A percentile compares a stretch with the other conserved stretches of the same genome.
These are phyloP conservation scores for Dicerorhinus sumatrensis DNA, from an alignment of 2,113 vertebrate genomes.

Conservation along the genomic window DNA sequence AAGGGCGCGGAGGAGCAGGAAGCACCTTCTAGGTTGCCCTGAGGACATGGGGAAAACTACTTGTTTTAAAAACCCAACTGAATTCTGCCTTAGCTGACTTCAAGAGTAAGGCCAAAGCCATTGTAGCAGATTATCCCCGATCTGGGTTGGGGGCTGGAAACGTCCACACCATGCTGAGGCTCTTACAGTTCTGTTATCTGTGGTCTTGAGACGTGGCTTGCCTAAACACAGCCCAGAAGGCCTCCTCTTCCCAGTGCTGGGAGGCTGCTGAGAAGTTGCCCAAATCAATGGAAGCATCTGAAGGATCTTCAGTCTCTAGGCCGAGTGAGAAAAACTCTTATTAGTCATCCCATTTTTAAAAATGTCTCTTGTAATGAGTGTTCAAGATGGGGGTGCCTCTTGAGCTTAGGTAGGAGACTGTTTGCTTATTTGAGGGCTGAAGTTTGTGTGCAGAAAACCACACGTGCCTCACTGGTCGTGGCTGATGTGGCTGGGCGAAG, in stretches of 20 bases:
- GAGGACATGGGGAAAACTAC: neutral
- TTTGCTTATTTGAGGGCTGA: neutral
- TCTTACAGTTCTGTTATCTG: rapidly evolving
- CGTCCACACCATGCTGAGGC: rapidly evolving
- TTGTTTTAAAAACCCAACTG: neutral
- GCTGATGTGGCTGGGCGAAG: neutral
- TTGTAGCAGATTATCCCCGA: neutral
- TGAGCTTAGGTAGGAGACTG: neutral
- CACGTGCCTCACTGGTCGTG: rapidly evolving
- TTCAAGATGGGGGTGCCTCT: neutral
- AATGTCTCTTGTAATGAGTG: neutral
- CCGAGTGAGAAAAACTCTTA: neutral
- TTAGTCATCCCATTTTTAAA: neutral
- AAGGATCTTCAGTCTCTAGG: neutral
- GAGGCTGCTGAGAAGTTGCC: neutral
- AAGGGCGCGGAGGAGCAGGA: neutral
- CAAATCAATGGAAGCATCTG: neutral
- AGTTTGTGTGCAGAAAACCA: neutral
- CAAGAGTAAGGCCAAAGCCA: neutral
- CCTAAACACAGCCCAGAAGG: neutral
- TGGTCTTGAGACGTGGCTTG: neutral
- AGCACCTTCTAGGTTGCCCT: neutral
- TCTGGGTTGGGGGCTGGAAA: neutral
- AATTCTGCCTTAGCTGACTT: neutral
- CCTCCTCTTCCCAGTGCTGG: rapidly evolving